phyloP scores from a whole-genome alignment of 2,888 invertebrate genomes.

The Dusona sp. region DNA sequence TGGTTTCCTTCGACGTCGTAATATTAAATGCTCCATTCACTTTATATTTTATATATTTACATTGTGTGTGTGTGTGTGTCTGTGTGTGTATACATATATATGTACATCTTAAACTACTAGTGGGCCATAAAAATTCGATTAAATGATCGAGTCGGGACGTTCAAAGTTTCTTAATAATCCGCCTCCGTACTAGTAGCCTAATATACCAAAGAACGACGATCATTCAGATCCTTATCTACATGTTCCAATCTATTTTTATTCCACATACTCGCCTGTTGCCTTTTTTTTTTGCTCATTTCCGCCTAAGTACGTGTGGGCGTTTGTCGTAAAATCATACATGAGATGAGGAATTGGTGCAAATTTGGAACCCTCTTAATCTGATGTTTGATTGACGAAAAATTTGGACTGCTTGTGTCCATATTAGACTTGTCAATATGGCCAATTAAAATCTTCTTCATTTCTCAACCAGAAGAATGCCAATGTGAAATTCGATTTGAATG shows the following conservation, averaged over 20 bases:
- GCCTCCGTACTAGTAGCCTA: constrained; percentile 69
- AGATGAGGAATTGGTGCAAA: constrained; percentile 6
- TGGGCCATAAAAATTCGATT: constrained; percentile 58
- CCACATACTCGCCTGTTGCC: constrained; percentile 33
- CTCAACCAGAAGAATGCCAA: not conserved
- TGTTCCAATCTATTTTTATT: constrained; percentile 57
- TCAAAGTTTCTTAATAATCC: constrained; percentile 71
- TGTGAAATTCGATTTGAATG: not conserved
- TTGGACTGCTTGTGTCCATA: not conserved
- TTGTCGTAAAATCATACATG: constrained; percentile 28
- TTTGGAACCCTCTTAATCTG: constrained; percentile 5
- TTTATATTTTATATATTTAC: constrained; percentile 29
- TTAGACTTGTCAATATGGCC: not conserved
- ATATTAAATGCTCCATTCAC: constrained; percentile 39
- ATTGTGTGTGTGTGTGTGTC: not conserved
- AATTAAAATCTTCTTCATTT: not conserved
- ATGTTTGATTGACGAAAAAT: not conserved
- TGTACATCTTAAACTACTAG: not conserved
- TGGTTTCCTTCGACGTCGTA: constrained; percentile 62
- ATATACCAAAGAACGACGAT: constrained; percentile 59
- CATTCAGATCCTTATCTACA: constrained; percentile 58
- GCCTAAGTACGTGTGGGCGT: not conserved
- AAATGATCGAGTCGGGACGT: constrained; percentile 68
- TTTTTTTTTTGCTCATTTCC: constrained; percentile 9
- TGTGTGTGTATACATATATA: not conserved